Conservation (phyloP, 2,797 vertebrate species). For the Martes flavigula region DNA sequence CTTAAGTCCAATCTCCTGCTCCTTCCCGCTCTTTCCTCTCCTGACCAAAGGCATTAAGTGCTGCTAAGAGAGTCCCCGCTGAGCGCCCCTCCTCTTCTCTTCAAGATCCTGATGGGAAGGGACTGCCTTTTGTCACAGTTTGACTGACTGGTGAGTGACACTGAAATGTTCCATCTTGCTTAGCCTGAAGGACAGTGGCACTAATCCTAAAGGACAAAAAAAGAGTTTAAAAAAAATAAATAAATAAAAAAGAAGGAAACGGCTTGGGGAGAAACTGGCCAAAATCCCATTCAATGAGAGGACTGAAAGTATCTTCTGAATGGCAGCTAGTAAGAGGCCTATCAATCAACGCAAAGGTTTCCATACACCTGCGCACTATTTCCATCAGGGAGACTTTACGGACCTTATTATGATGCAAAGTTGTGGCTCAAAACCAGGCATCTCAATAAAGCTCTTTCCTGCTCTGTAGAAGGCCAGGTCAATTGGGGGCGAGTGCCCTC, state of each 20-base stretch:
- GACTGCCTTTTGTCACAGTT: constrained; percentile 57
- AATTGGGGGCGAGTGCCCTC: not conserved
- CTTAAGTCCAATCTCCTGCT: constrained; percentile 71
- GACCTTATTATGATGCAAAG: constrained; percentile 54
- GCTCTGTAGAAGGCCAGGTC: not conserved
- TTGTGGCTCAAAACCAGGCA: not conserved
- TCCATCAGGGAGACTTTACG: not conserved
- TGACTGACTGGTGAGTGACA: constrained; percentile 67
- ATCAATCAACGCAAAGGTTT: constrained; percentile 1
- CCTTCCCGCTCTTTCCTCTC: constrained; percentile 45
- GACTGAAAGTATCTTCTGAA: not conserved
- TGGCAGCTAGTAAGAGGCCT: constrained; percentile 46
- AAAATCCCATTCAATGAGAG: not conserved
- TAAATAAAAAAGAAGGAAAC: not conserved
- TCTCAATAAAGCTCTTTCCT: constrained; percentile 5
- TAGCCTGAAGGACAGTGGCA: constrained; percentile 52
- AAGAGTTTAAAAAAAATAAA: not conserved
- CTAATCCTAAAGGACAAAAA: constrained; percentile 68
- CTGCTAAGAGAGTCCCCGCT: not conserved
- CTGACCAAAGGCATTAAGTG: not conserved
- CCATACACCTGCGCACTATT: not conserved
- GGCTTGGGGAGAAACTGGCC: not conserved
- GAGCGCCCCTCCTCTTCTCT: not conserved
- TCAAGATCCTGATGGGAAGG: constrained; percentile 6
- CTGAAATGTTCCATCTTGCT: constrained; percentile 56